phyloP scores from a whole-genome alignment of 2,113 vertebrate species.

The Albula glossodonta region DNA sequence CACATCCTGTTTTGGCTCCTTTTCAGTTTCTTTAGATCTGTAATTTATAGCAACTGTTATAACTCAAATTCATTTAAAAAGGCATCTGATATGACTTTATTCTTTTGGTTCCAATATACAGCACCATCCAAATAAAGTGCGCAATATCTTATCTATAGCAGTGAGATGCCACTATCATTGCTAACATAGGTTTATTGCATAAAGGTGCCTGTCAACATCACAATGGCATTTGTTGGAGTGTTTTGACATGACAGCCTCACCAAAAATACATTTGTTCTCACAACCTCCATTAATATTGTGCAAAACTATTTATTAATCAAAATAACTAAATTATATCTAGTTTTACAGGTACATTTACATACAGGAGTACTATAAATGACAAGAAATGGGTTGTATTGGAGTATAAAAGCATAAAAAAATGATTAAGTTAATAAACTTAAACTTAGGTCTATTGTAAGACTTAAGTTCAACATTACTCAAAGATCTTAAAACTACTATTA shows the following conservation, averaged over 20 bases:
- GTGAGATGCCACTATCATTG: neutral
- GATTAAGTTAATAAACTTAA: neutral
- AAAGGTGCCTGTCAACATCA: neutral
- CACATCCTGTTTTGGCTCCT: slow-evolving; percentile 61
- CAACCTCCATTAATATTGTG: neutral
- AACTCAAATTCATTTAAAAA: neutral
- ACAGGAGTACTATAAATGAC: neutral
- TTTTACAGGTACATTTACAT: neutral
- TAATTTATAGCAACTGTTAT: slow-evolving; percentile 9
- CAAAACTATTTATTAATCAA: neutral
- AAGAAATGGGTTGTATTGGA: neutral
- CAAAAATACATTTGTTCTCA: neutral
- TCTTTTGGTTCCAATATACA: neutral
- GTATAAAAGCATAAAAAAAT: neutral
- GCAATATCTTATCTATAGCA: neutral
- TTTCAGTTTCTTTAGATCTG: slow-evolving; percentile 61
- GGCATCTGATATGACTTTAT: neutral
- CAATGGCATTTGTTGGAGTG: neutral
- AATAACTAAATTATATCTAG: neutral
- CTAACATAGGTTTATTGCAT: neutral
- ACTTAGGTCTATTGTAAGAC: neutral
- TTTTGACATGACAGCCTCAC: neutral
- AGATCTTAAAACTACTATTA: neutral
- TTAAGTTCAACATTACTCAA: neutral
- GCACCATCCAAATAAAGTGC: neutral